Evolutionary conservation across 2,888 invertebrate genomes (phyloP).

Genomic region (Chaetogeoica ovagalla): DNA sequence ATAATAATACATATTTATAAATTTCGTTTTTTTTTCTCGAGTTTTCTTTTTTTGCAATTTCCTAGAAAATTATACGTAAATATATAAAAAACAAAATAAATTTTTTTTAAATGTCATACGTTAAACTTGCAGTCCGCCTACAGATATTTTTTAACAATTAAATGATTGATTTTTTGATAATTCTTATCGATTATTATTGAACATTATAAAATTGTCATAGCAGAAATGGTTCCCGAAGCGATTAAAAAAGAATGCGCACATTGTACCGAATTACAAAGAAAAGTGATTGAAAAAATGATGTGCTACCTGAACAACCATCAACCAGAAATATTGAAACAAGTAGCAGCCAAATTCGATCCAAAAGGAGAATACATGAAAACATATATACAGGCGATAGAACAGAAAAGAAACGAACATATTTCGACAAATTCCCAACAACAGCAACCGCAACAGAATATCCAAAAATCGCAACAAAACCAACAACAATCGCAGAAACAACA

Average conservation of each 20-base stretch:
- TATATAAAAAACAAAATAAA: too few species aligned
- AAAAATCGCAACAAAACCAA: not conserved
- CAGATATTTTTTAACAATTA: not conserved
- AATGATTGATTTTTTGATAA: not conserved
- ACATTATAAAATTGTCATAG: not conserved
- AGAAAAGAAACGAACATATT: constrained; percentile 4
- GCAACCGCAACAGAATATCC: not conserved
- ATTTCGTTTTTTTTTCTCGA: too few species aligned
- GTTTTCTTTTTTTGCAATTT: too few species aligned
- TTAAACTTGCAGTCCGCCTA: too few species aligned
- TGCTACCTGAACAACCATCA: constrained; percentile 61
- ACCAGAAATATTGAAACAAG: constrained; percentile 58
- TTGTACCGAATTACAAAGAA: constrained; percentile 55
- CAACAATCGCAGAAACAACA: not conserved
- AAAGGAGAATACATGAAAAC: constrained; percentile 56
- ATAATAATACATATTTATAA: too few species aligned
- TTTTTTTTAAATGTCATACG: too few species aligned
- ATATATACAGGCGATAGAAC: constrained; percentile 60
- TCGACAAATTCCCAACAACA: not conserved
- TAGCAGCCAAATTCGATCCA: constrained; percentile 59
- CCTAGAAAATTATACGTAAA: too few species aligned
- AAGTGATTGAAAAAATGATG: constrained; percentile 58
- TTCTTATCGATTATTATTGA: not conserved
- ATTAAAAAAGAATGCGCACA: constrained; percentile 54
- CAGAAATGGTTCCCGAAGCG: constrained; percentile 54